These are phyloP conservation scores for Invenusta paracnida DNA, from an alignment of 2,888 invertebrate genomes.

Conservation along the genomic window DNA sequence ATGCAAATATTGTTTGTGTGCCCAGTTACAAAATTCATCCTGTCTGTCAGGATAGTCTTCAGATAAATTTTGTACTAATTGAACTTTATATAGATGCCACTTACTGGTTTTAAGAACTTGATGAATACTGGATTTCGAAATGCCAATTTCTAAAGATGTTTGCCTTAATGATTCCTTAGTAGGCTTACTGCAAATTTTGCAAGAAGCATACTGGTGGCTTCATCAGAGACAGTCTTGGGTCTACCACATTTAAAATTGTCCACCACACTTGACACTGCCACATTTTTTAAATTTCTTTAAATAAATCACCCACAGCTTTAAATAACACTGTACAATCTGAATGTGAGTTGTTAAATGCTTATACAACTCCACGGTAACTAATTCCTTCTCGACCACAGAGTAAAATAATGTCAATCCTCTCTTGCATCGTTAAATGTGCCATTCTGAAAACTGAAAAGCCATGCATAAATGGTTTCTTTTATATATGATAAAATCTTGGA, in stretches of 20 bases:
- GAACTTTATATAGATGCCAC: neutral
- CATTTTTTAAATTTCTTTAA: conserved; percentile 16
- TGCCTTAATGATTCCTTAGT: conserved; percentile 10
- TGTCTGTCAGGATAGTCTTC: neutral
- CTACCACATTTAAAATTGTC: conserved; percentile 9
- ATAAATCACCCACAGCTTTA: neutral
- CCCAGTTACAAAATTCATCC: conserved; percentile 9
- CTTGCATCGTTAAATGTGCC: conserved; percentile 29
- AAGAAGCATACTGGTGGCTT: neutral
- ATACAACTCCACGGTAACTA: neutral
- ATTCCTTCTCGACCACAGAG: conserved; percentile 22
- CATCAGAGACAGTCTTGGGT: neutral
- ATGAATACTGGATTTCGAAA: conserved; percentile 15
- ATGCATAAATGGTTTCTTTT: conserved; percentile 29
- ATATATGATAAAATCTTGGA: neutral
- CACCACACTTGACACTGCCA: neutral
- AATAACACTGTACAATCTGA: conserved; percentile 18
- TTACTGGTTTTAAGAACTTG: conserved; percentile 2
- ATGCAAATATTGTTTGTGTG: conserved; percentile 4
- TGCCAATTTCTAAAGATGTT: neutral
- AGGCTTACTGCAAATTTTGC: neutral
- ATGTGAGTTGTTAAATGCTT: conserved; percentile 3
- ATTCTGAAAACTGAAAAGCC: conserved; percentile 27
- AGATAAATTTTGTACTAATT: conserved; percentile 7
- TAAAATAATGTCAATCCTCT: conserved; percentile 23